Percentiles rank a stretch among this genome's conserved stretches.
These are phyloP conservation scores for Muricea muricata DNA, from an alignment of 92 coral and sea anemone species.

Conservation along the genomic window DNA sequence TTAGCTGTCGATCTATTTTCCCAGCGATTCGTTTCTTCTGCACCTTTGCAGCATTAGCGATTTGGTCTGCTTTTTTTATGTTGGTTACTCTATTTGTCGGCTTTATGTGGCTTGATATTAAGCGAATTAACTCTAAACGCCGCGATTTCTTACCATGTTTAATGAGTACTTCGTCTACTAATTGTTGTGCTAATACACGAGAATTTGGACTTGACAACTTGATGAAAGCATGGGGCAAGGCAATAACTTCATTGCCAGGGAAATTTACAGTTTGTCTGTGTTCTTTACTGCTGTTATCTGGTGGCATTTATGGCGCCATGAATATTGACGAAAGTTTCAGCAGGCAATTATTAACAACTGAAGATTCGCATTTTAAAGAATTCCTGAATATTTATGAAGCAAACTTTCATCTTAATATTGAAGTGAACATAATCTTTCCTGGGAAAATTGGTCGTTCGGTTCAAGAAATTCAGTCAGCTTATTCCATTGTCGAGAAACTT, in stretches of 20 bases:
- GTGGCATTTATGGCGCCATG: slow-evolving; percentile 65
- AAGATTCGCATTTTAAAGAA: slow-evolving; percentile 4
- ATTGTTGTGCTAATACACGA: background rate
- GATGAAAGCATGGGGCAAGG: slow-evolving; percentile 67
- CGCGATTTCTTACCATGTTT: slow-evolving; percentile 65
- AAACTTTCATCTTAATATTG: slow-evolving; percentile 37
- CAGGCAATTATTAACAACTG: slow-evolving; percentile 18
- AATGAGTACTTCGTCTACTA: slow-evolving; percentile 23
- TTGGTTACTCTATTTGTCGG: slow-evolving; percentile 74
- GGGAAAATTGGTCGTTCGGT: slow-evolving; percentile 31
- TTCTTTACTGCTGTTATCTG: slow-evolving; percentile 62
- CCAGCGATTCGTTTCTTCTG: slow-evolving; percentile 78
- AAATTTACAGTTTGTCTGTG: slow-evolving; percentile 54
- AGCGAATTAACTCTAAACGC: slow-evolving; percentile 69
- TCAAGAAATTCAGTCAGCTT: slow-evolving; percentile 20
- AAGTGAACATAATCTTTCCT: slow-evolving; percentile 45
- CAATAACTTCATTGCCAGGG: slow-evolving; percentile 54
- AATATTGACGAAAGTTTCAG: slow-evolving; percentile 61
- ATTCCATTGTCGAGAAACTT: slow-evolving; percentile 61
- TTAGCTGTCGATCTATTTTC: slow-evolving; percentile 79
- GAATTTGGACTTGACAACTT: slow-evolving; percentile 50
- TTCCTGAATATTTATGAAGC: slow-evolving; percentile 35
- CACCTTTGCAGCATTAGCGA: slow-evolving; percentile 69
- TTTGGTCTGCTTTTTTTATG: slow-evolving; percentile 66
- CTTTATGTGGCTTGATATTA: slow-evolving; percentile 68